Evolutionary conservation across 2,113 vertebrate species (phyloP), one percentile per base, ranked within the genome.

Genomic region (Nanger granti): DNA sequence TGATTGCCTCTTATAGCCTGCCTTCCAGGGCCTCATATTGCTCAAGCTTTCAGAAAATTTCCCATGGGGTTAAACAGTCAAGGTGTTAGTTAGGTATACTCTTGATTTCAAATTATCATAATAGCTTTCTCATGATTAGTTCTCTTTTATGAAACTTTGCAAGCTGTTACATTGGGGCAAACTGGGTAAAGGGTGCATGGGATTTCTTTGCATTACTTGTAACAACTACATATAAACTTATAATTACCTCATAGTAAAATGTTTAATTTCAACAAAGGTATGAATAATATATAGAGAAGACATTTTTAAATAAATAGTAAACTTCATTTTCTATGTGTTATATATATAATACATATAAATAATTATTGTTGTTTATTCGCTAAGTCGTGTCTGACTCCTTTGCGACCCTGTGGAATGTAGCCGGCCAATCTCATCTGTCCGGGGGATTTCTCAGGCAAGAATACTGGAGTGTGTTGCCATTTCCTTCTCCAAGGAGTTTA

Each of bases 341-440:
- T 44, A 73, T 86, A 26, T 64, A 66, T 47, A 47, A 47, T 10
- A 29, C 20, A 47, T 54, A 34, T 31, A 76, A 85, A 73, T 73
- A 73, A 44, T 44, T 26, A 37, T 76, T 26, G n/a, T 73, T 73
- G 20, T 73, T 37, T 37, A 73, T 20, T 73, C 2, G 0, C 4
- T 73, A 73, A 20, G 20, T 37, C 2, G 0, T 22, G 4, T 73
- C 4, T 0, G 9, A 37, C n/a, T 37, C 66, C 4, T 73, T 73
- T 73, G 66, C 1, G 3, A 79, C 73, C 11, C 24, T 28, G 24
- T 79, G 24, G 73, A 44, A 13, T 44, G 1, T 79, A 79, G 37
- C 37, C 1, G 0, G 10, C 37, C 12, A 28, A 37, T 22, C 12
- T 44, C 73, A 37, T 28, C 73, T 79, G 6, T 44, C 73, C 0